phyloP scores from a whole-genome alignment of 37 sponge, comb jelly and placozoan species.

The Diacarnus erythraeanus region DNA sequence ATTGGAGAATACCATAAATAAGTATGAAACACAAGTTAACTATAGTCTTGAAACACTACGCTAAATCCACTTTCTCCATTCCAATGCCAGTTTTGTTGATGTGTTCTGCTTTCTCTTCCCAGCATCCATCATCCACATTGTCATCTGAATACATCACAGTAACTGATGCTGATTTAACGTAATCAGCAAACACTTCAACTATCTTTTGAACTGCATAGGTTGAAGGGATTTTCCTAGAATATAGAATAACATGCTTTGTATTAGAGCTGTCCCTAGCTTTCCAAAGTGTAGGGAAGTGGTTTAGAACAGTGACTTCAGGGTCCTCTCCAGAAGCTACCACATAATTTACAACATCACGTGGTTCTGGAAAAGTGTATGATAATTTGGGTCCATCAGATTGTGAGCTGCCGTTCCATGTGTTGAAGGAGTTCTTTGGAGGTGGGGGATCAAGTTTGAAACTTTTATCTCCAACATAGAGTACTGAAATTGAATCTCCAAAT shows the following conservation, averaged over 20 bases:
- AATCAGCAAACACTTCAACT: background rate
- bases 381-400: background rate
- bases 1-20: too few relatives aligned
- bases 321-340: background rate
- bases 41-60: too few relatives aligned
- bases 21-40: too few relatives aligned
- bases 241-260: background rate
- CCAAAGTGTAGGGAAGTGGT: background rate
- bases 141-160: background rate
- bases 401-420: background rate
- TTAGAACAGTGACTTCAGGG: background rate
- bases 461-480: background rate
- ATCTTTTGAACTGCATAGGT: background rate
- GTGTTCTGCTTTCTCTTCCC: background rate
- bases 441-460: background rate
- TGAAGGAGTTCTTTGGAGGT: background rate
- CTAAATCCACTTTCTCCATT: background rate
- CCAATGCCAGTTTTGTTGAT: background rate
- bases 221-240: background rate
- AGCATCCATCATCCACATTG: background rate
- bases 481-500: background rate
- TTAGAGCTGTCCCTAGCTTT: background rate
- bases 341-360: background rate
- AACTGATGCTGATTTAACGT: background rate
- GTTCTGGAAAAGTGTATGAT: too few relatives aligned